phyloP scores from a whole-genome alignment of 2,113 vertebrate species.

The Meriones unguiculatus region DNA sequence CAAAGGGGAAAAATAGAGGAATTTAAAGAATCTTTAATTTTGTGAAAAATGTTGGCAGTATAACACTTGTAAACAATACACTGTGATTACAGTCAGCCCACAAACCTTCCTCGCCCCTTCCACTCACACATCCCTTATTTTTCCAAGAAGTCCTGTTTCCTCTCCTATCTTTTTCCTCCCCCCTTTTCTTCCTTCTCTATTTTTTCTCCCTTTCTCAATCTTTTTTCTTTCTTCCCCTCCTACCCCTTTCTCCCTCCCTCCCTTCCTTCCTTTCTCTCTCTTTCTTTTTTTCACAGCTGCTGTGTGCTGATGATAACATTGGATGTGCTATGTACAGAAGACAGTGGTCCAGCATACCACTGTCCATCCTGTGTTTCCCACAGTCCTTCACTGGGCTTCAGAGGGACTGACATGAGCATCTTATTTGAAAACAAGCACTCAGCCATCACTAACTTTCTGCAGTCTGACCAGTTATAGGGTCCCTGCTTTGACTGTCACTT shows the following conservation, averaged over 20 bases:
- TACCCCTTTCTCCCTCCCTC: background rate
- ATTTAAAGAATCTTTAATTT: background rate
- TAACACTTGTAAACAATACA: background rate
- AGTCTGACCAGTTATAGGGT: background rate
- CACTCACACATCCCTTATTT: no score
- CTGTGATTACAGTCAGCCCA: background rate
- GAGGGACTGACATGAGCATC: no score
- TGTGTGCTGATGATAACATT: background rate
- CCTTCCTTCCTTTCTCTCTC: fast-evolving
- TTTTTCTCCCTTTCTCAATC: fast-evolving
- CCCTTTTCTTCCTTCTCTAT: fast-evolving
- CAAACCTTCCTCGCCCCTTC: background rate
- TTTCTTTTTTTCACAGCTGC: background rate
- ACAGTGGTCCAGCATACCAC: no score
- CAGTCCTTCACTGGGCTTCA: background rate
- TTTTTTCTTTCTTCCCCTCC: no score
- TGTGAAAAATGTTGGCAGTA: background rate
- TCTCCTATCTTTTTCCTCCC: background rate
- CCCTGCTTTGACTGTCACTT: background rate
- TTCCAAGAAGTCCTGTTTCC: background rate
- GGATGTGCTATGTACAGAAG: background rate
- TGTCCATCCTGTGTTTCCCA: no score
- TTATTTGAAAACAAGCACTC: background rate
- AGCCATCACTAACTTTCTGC: background rate
- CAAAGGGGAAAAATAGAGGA: background rate